Base-by-base conservation (phyloP, 2,797 vertebrate species). In the Bovichtus diacanthus region DNA sequence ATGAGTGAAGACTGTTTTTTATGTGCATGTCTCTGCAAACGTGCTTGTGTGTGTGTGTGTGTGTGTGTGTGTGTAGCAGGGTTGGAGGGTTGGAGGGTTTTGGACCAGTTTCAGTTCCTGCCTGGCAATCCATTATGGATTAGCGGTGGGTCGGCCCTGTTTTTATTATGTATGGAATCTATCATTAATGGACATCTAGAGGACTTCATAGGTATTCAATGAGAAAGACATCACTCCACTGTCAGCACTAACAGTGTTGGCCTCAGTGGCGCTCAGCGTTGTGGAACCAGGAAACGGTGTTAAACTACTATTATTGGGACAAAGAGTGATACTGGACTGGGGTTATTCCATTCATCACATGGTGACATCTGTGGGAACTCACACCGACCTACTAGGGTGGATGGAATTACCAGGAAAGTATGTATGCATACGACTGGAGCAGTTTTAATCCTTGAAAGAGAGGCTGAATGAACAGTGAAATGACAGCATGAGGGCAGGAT, bases 161-260 rank as follows among this genome's bases (percentile, higher is more conserved):
- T 91, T 91, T 90, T 86, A 90, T 91, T 91, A 86, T 61, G 60
- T 90, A 87, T 86, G 60, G 74, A 82, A 90, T 90, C 76, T 82
- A 87, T 92, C 91, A 85, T 90, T 90, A 87, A 91, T 92, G 86
- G 86, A 90, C 86, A 87, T 89, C 78, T 81, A 83, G 83, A 88
- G 85, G 88, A 89, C 89, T 90, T 89, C 76, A 88, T 87, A 82
- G 83, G 77, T 88, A 88, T 93, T 92, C 90, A 90, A 81, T 92
- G 83, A 90, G 88, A 84, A 80, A 88, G 79, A 88, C 89, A 87
- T 90, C 80, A 84, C 62, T 88, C 84, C 65, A 76, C 78, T 85
- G 85, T 91, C 89, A 80, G 78, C 83, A 81, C 80, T 83, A 86
- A 86, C 80, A 73, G 18, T 64, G 70, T 78, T 79, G 76, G 85